These are phyloP conservation scores for Bos indicus DNA, from an alignment of 2,113 vertebrate genomes.

Conservation along the genomic window DNA sequence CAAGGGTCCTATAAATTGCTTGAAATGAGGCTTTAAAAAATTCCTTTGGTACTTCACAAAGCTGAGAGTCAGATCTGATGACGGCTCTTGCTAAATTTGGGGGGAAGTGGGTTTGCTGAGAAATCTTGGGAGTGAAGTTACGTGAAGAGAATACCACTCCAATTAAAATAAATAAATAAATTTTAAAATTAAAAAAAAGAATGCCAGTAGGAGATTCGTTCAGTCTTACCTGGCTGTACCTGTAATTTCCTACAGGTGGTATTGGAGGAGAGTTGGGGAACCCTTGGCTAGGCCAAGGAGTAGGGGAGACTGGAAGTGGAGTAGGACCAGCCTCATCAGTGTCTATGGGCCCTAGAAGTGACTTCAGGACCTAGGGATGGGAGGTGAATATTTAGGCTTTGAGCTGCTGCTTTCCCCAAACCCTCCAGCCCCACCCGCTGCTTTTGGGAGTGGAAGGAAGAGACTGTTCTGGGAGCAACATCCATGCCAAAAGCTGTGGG, in stretches of 20 bases:
- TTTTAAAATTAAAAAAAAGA: background rate
- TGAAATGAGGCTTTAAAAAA: background rate
- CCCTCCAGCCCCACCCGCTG: background rate
- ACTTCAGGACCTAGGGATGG: background rate
- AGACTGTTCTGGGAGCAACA: background rate
- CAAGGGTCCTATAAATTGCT: background rate
- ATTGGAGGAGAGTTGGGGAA: background rate
- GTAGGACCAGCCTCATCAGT: background rate
- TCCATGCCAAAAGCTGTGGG: background rate
- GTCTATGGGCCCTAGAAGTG: background rate
- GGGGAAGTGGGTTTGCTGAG: background rate
- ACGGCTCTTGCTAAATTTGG: background rate
- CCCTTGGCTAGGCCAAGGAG: background rate
- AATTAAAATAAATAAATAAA: background rate
- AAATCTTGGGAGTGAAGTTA: background rate
- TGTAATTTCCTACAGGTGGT: constrained; percentile 50
- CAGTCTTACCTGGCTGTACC: background rate
- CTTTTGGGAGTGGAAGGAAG: background rate
- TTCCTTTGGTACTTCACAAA: background rate
- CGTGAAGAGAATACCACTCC: background rate
- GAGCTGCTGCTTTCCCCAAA: background rate
- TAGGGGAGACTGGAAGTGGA: background rate
- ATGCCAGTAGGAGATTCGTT: background rate
- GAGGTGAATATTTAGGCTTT: background rate
- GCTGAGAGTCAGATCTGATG: fast-evolving